Conservation (phyloP, 2,888 invertebrate species). For the Erebia ligea region DNA sequence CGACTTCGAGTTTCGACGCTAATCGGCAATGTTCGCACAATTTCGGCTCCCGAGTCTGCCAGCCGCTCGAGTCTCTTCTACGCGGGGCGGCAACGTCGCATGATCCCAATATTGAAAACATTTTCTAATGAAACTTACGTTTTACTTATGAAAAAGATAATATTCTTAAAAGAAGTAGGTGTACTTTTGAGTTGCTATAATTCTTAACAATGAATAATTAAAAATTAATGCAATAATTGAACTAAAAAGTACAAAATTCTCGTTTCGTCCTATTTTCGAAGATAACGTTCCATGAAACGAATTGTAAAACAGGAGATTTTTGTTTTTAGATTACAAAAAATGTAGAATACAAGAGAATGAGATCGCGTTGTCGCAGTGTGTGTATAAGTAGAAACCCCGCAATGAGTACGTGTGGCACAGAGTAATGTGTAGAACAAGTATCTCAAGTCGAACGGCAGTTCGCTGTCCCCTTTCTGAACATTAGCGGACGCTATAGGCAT, state of each 20-base stretch:
- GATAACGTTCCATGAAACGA: neutral
- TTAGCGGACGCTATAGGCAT: constrained; percentile 37
- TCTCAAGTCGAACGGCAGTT: constrained; percentile 17
- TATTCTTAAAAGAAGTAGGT: too few species aligned
- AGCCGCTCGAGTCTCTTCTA: constrained; percentile 52
- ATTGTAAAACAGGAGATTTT: neutral
- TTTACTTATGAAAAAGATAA: neutral
- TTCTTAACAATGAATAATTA: too few species aligned
- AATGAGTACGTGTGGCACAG: constrained; percentile 51
- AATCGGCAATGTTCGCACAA: constrained; percentile 40
- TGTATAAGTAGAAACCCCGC: constrained; percentile 51
- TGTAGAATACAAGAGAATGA: constrained; percentile 63
- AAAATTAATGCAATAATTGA: too few species aligned
- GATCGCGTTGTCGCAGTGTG: constrained; percentile 53
- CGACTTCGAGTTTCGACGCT: constrained; percentile 38
- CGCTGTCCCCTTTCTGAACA: constrained; percentile 46
- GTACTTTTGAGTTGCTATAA: too few species aligned
- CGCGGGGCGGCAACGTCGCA: constrained; percentile 74
- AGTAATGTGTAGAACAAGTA: constrained; percentile 50
- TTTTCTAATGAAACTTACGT: neutral
- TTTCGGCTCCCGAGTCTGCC: constrained; percentile 45
- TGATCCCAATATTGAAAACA: constrained; percentile 42
- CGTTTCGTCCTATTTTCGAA: neutral
- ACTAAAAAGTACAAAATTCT: too few species aligned
- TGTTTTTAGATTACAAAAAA: neutral